Base-by-base conservation (phyloP, 2,797 vertebrate species). In the Melanogrammus aeglefinus region DNA sequence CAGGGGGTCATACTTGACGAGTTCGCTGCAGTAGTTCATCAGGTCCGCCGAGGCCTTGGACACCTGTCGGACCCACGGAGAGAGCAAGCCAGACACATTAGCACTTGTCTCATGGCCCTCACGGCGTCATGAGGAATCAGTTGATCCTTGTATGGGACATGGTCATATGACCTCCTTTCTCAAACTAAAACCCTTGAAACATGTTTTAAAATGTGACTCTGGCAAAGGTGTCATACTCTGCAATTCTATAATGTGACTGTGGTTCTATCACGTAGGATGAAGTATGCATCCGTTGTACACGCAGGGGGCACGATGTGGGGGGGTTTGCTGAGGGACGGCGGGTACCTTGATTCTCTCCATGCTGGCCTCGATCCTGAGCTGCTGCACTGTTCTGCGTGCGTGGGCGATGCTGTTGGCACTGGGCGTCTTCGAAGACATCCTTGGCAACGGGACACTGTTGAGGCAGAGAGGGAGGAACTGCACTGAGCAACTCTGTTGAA, bases 11-110 rank as follows among this genome's bases (percentile, higher is more conserved):
- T 92, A 95, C 86, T 95, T 96, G 89, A 95, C 96, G 0, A 97
- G 95, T 74, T 97, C 96, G 75, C 90, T 95, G 71, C 98, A 99
- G 93, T 97, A 99, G 80, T 96, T 96, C 97, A 99, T 97, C 1
- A 99, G 96, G 87, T 99, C 98, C 0, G 96, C 97, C 0, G 96
- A 98, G 0, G 98, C 98, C 86, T 98, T 98, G 51, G 98, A 99
- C 24, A 99, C 95, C 98, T 99, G 77, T 12, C 80, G 27, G 33
- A 47, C 72, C 69, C 29, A 84, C 2, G 1, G 7, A 24, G 77
- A 79, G 24, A 73, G 21, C 44, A 29, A 69, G 3, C 44, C 0
- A 24, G 14, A 3, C 51, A 16, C 16, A 21, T 57, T 57, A 57
- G 18, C 51, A 57, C 51, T 39, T 0, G 38, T 39, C 38, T 39